phyloP scores from a whole-genome alignment of 2,888 invertebrate species.

The Epinotia ramella region DNA sequence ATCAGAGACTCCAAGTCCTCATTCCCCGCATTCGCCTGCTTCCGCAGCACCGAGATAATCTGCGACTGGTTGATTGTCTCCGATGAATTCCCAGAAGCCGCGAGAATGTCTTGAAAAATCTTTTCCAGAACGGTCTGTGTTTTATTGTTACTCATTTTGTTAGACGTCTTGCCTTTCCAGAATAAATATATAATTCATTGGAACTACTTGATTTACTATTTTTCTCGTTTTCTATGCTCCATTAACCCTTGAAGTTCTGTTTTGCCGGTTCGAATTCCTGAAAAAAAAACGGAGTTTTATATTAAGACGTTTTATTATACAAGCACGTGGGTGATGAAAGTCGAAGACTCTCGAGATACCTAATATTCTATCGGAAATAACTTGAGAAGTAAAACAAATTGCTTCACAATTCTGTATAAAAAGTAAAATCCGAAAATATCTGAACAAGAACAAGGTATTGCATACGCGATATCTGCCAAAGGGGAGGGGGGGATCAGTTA shows the following conservation, averaged over 20 bases:
- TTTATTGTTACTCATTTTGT: constrained; percentile 72
- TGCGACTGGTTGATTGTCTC: constrained; percentile 73
- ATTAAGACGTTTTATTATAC: not conserved
- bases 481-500: too few relatives aligned
- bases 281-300: not conserved
- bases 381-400: not conserved
- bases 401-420: not conserved
- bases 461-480: too few relatives aligned
- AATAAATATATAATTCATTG: not conserved
- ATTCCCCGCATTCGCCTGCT: constrained; percentile 65
- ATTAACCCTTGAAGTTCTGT: not conserved
- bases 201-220: not conserved
- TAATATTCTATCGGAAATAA: not conserved
- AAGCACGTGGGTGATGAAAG: not conserved
- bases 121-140: constrained; percentile 73
- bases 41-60: constrained; percentile 70
- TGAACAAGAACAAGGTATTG: not conserved
- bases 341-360: not conserved
- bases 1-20: constrained; percentile 70
- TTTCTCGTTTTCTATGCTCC: not conserved
- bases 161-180: constrained; percentile 31
- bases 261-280: not conserved
- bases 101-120: constrained; percentile 78
- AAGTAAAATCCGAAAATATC: not conserved
- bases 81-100: constrained; percentile 75